Conservation (phyloP, 1,140 invertebrate species). For the Steinernema feltiae region DNA sequence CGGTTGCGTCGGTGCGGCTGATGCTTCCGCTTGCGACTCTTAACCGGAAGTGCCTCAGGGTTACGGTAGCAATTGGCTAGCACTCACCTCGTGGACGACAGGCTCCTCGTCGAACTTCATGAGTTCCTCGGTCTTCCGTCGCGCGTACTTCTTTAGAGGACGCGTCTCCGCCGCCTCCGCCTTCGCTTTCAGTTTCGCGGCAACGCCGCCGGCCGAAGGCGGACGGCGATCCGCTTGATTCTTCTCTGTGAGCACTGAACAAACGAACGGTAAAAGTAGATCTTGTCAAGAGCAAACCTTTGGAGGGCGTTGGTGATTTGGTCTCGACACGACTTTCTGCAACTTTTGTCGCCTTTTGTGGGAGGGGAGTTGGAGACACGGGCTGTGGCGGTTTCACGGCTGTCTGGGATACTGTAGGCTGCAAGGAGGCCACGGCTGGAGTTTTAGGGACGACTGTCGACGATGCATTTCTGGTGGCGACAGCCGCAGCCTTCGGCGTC, state of each 20-base stretch:
- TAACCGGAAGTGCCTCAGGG: neutral
- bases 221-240: neutral
- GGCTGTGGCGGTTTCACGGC: neutral
- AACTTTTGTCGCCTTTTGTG: neutral
- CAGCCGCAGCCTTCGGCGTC: neutral
- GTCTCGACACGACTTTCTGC: neutral
- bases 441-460: neutral
- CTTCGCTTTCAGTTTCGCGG: neutral
- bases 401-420: too few species aligned
- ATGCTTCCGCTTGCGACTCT: neutral
- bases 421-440: neutral
- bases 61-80: neutral
- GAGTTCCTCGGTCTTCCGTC: slow-evolving; percentile 2
- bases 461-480: too few species aligned
- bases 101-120: slow-evolving; percentile 2
- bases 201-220: neutral
- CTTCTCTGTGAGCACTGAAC: neutral
- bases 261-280: neutral
- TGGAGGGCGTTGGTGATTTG: neutral
- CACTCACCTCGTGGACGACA: neutral
- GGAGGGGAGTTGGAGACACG: neutral
- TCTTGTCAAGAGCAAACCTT: neutral
- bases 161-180: neutral
- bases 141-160: neutral
- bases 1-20: slow-evolving; percentile 13